These are phyloP conservation scores for Tetramorium parvispinum DNA, from an alignment of 1,140 invertebrate genomes.

Conservation along the genomic window DNA sequence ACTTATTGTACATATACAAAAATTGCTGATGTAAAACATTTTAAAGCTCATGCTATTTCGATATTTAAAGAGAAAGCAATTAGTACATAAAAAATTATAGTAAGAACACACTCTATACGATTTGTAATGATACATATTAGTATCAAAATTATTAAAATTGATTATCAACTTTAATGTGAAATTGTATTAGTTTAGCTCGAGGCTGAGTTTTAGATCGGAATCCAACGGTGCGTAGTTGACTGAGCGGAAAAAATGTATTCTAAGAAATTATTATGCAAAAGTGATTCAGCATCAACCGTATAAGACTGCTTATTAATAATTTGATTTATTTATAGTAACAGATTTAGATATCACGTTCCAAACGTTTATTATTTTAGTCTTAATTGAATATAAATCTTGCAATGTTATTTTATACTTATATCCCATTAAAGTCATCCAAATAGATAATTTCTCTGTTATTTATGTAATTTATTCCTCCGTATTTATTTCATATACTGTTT, in stretches of 20 bases:
- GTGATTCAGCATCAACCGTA: too few relatives aligned
- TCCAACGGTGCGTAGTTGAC: too few relatives aligned
- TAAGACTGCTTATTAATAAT: too few relatives aligned
- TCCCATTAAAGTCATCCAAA: neutral
- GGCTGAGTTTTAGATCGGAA: too few relatives aligned
- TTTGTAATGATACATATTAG: too few relatives aligned
- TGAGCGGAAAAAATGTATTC: too few relatives aligned
- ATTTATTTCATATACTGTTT: neutral
- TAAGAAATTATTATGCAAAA: too few relatives aligned
- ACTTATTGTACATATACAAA: neutral
- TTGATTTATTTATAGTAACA: neutral
- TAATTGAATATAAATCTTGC: neutral
- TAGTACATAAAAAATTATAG: neutral
- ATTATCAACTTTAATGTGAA: too few relatives aligned
- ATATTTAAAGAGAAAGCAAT: neutral
- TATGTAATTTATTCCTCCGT: too few relatives aligned
- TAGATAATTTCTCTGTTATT: neutral
- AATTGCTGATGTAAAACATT: neutral
- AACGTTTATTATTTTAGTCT: neutral
- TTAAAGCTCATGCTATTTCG: neutral
- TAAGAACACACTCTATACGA: neutral
- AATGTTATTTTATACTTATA: neutral
- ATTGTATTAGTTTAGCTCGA: too few relatives aligned
- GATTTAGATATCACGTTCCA: neutral
- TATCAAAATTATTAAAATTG: too few relatives aligned